Evolutionary conservation across 2,797 vertebrate species (phyloP).

Genomic region (Chrysolophus pictus): DNA sequence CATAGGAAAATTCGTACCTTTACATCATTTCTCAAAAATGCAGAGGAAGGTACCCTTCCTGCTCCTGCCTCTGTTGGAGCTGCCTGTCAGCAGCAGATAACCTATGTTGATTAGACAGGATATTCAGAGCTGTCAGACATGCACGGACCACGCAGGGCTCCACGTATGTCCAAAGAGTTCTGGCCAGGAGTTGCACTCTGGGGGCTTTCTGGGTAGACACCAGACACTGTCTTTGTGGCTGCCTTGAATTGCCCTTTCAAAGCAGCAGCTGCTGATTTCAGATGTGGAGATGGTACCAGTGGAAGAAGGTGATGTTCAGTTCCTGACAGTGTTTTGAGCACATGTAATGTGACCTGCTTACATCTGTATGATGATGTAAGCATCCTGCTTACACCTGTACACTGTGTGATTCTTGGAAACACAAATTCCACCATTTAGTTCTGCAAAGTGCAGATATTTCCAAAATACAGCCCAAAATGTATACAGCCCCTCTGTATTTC

Average conservation of each 20-base stretch:
- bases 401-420: not conserved
- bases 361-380: not conserved
- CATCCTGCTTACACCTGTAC: no score
- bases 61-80: not conserved
- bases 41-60: not conserved
- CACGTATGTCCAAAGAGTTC: fast-evolving
- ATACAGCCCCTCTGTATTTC: not conserved
- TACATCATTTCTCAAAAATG: not conserved
- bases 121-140: not conserved
- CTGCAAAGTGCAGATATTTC: conserved; percentile 6
- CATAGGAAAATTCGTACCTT: not conserved
- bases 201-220: not conserved
- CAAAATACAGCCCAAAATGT: not conserved
- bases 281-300: not conserved
- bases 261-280: not conserved
- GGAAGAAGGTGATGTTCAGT: not conserved
- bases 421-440: not conserved
- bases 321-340: not conserved
- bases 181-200: not conserved
- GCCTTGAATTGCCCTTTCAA: not conserved
- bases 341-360: not conserved
- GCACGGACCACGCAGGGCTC: not conserved
- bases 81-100: not conserved
- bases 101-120: not conserved
- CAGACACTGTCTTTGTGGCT: not conserved